Conservation (phyloP, 2,888 invertebrate species). For the Lepetodrilus schrolli region DNA sequence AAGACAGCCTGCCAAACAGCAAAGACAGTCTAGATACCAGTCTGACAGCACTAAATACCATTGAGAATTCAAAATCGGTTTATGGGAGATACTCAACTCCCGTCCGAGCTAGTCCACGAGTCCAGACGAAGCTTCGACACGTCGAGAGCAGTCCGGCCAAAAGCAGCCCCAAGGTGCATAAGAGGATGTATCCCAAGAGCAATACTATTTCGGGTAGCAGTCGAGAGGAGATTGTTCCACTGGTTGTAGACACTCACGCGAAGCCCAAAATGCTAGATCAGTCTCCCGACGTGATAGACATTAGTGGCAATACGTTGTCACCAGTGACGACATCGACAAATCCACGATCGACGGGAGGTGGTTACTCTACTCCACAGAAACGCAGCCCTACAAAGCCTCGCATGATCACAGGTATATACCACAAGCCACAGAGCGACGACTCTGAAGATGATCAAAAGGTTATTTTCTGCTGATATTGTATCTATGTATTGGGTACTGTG, state of each 20-base stretch:
- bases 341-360: background rate
- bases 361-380: background rate
- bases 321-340: background rate
- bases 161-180: background rate
- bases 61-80: background rate
- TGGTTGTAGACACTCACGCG: background rate
- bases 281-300: background rate
- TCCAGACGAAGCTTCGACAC: background rate
- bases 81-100: conserved; percentile 5
- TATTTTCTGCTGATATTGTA: conserved; percentile 20
- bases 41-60: conserved; percentile 4
- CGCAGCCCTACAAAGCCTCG: background rate
- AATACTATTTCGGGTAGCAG: background rate
- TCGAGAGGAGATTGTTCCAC: background rate
- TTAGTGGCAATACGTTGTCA: background rate
- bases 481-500: no score
- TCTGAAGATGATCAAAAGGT: conserved; percentile 5
- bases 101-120: background rate
- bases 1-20: conserved; percentile 9
- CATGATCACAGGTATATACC: background rate
- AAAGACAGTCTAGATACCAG: background rate
- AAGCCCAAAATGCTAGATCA: background rate
- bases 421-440: background rate
- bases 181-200: background rate
- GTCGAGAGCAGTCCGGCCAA: background rate